phyloP scores from a whole-genome alignment of 1,140 invertebrate genomes.

The Acromyrmex echinatior region DNA sequence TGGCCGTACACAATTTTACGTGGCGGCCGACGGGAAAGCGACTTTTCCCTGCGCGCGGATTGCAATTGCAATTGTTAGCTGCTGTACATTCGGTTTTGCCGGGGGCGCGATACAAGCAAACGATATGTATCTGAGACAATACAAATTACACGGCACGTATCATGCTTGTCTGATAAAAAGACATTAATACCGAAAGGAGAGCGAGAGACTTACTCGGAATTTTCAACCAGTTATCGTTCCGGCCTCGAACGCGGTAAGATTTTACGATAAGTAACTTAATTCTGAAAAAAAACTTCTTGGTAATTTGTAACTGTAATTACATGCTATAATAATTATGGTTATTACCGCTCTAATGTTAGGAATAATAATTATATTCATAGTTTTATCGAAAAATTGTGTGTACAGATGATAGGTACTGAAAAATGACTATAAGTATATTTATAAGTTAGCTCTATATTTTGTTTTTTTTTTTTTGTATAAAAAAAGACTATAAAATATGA shows the following conservation, averaged over 20 bases:
- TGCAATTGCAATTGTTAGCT: slow-evolving; percentile 24
- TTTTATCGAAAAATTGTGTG: no score
- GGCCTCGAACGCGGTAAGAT: background rate
- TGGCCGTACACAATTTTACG: slow-evolving; percentile 56
- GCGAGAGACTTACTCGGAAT: slow-evolving; percentile 26
- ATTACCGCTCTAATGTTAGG: no score
- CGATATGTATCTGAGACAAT: slow-evolving; percentile 46
- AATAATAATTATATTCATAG: no score
- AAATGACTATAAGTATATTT: no score
- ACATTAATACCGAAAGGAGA: slow-evolving; percentile 33
- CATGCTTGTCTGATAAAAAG: slow-evolving; percentile 52
- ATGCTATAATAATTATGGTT: no score
- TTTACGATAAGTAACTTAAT: slow-evolving; percentile 14
- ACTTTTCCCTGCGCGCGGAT: slow-evolving; percentile 25
- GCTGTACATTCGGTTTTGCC: slow-evolving; percentile 2
- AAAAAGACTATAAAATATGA: no score
- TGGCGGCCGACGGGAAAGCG: slow-evolving; percentile 39
- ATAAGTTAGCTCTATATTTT: no score
- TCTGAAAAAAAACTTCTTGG: background rate
- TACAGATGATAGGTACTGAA: no score
- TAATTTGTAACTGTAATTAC: no score
- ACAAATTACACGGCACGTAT: slow-evolving; percentile 42
- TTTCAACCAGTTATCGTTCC: slow-evolving; percentile 25
- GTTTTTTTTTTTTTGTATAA: no score
- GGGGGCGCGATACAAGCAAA: background rate